Evolutionary conservation across 2,113 vertebrate species (phyloP), one percentile per base, ranked within the genome.

Genomic region (Oxyruncus cristatus): DNA sequence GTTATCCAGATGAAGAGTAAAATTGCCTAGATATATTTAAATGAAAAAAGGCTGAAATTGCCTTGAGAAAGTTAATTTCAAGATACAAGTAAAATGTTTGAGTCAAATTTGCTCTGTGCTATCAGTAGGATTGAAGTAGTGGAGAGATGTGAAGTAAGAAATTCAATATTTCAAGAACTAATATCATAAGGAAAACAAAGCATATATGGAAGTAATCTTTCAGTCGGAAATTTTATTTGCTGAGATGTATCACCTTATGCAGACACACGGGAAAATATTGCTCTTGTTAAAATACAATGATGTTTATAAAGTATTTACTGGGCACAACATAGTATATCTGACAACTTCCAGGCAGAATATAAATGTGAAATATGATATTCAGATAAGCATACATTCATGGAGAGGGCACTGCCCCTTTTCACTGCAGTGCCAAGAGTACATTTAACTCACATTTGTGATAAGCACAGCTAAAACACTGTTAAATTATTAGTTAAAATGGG

Each of bases 1-100:
- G 20, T 85, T 66, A 67, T 37, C 44, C 41, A 91, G 58, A 70
- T 28, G 39, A 96, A 79, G n/a, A 89, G 23, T 75, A 95, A 84
- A 96, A 95, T 85, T 83, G 49, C 62, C 70, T 68, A 27, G 72
- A 62, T 72, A 9, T 86, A 85, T 93, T 92, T 92, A 91, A 95
- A 85, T 55, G 26, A 61, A 92, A 94, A 72, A 42, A 61, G 66
- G 74, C 74, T 74, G 79, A 85, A 92, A 93, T 93, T 88, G 77
- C 71, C 82, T 96, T 0, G 1, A 70, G 79, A 90, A 96, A 93
- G 71, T 95, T 96, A 80, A 92, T 96, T 96, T 97, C 56, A 73
- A 85, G 89, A 55, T 58, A 88, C 17, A 41, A 83, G 39, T 55
- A 39, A 95, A 95, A 68, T 52, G 17, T 88, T 91, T n/a, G 41